Evolutionary conservation across 1,140 invertebrate genomes (phyloP).

Genomic region (Drosophila novamexicana): DNA sequence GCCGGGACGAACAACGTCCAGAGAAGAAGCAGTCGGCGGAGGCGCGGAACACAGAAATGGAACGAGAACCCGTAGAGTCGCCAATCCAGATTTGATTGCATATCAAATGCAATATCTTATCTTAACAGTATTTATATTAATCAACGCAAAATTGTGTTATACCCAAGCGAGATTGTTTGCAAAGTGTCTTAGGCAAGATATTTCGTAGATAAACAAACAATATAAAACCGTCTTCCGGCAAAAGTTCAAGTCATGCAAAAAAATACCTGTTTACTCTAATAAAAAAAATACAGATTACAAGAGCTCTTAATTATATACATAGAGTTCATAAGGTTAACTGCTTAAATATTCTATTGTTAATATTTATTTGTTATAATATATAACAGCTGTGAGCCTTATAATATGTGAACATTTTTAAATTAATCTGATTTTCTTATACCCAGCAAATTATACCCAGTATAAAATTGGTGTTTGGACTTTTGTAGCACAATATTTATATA

Average conservation of each 20-base stretch:
- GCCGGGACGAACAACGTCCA: constrained; percentile 44
- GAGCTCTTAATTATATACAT: not conserved
- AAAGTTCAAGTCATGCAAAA: not conserved
- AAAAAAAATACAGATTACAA: not conserved
- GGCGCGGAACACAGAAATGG: constrained; percentile 9
- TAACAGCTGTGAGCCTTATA: no score
- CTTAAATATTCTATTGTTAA: no score
- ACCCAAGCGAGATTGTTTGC: constrained; percentile 1
- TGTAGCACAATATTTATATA: no score
- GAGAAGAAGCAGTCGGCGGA: constrained; percentile 15
- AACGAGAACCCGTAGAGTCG: constrained; percentile 66
- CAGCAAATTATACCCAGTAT: no score
- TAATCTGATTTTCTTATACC: no score
- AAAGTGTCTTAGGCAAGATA: constrained; percentile 1
- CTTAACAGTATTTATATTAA: constrained; percentile 60
- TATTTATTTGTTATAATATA: no score
- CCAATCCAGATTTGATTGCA: constrained; percentile 66
- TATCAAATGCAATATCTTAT: constrained; percentile 60
- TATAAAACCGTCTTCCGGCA: not conserved
- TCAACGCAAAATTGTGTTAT: constrained; percentile 9
- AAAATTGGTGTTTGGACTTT: no score
- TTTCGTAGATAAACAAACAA: constrained; percentile 25
- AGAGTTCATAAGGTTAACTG: not conserved
- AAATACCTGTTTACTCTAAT: not conserved
- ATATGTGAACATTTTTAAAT: no score